Evolutionary conservation across 92 coral and sea anemone species (phyloP), one percentile per base, ranked within the genome.

Genomic region (Hydrozoanthus gracilis): DNA sequence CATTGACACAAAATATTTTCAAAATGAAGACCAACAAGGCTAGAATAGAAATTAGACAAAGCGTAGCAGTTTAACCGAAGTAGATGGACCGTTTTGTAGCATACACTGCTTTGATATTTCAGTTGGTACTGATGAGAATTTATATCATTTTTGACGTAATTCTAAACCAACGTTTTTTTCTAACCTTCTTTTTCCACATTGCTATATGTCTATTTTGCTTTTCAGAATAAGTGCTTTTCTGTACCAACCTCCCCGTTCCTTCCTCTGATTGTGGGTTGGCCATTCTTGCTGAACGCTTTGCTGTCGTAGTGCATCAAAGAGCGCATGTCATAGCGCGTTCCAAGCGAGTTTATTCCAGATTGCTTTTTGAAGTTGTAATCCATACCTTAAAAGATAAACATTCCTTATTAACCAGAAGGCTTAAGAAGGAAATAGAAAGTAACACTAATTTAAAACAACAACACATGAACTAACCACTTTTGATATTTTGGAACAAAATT

Each of bases 301-400:
- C 72, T 79, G 60, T 79, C 83, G 15, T 79, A 79, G 51, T 79
- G 83, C 83, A 79, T 79, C 72, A 79, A 58, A 20, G 83, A 79
- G 4, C 83, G 83, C n/a, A 79, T 60, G 54, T 79, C 83, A 47
- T 79, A 79, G 0, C 71, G 45, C 0, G 83, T 79, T 12, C 83
- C 83, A 15, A 79, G 83, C 8, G 83, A 79, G 54, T 79, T 79
- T 9, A 79, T 79, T 61, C 83, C 83, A 8, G 12, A 3, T 16
- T 79, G 83, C 17, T 62, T 79, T 45, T 16, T 45, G 4, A 79
- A 79, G 71, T 79, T 79, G 51, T 60, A 79, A 16, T 60, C 83
- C 72, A 61, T 79, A 44, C 83, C 83, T 79, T 18, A 11, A 61
- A 60, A 13, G 12, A 78, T 10, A 17, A 76, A 54, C 39, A 27